Evolutionary conservation across 2,888 invertebrate genomes (phyloP).

Genomic region (Mesochorus sp.): DNA sequence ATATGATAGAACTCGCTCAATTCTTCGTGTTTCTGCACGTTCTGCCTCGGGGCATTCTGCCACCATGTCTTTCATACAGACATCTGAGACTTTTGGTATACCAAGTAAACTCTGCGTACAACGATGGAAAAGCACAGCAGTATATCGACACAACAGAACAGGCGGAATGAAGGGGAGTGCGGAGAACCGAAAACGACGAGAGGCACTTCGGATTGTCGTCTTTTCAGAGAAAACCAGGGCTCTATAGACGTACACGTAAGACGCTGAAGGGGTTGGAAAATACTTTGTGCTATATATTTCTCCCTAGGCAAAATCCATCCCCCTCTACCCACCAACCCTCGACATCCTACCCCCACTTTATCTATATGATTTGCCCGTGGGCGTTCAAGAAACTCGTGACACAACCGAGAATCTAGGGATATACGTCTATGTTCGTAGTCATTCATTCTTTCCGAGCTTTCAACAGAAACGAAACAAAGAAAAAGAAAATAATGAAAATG

Average conservation of each 20-base stretch:
- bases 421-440: constrained; percentile 30
- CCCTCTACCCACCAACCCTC: neutral
- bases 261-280: constrained; percentile 29
- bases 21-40: constrained; percentile 32
- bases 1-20: constrained; percentile 2
- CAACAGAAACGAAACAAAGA: constrained; percentile 10
- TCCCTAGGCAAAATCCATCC: constrained; percentile 41
- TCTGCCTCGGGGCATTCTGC: constrained; percentile 27
- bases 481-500: neutral
- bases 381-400: neutral
- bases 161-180: neutral
- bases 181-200: constrained; percentile 35
- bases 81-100: constrained; percentile 31
- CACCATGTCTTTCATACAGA: constrained; percentile 32
- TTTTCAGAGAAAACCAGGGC: constrained; percentile 32
- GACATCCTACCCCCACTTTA: neutral
- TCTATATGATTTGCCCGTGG: constrained; percentile 24
- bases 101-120: neutral
- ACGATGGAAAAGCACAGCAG: constrained; percentile 40
- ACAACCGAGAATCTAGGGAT: neutral
- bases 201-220: constrained; percentile 50
- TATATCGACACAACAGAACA: constrained; percentile 24
- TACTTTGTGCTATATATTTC: constrained; percentile 30
- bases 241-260: constrained; percentile 13
- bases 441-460: constrained; percentile 15